phyloP scores from a whole-genome alignment of 2,113 vertebrate genomes.

The Syngnathoides biaculeatus region DNA sequence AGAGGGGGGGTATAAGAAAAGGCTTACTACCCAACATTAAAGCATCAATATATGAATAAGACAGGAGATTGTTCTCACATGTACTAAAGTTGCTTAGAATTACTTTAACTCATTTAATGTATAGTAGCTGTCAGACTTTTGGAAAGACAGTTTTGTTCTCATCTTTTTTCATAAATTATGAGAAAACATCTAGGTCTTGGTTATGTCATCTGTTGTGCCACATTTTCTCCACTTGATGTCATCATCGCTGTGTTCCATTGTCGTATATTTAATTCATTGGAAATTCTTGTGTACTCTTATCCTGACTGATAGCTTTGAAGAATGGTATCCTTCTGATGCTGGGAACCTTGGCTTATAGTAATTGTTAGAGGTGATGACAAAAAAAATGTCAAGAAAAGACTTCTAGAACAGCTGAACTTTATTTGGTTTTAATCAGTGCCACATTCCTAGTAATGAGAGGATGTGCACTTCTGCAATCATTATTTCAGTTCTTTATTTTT shows the following conservation, averaged over 20 bases:
- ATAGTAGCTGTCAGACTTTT: background rate
- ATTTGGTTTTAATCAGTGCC: background rate
- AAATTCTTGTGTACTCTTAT: background rate
- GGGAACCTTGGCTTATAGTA: background rate
- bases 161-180: background rate
- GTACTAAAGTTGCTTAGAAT: background rate
- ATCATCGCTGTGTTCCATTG: background rate
- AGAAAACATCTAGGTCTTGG: background rate
- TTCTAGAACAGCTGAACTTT: background rate
- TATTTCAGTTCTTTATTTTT: background rate
- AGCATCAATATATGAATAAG: background rate
- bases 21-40: background rate
- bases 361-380: too few relatives aligned
- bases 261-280: background rate
- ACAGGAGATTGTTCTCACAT: background rate
- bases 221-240: background rate
- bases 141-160: background rate
- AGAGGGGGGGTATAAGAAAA: too few relatives aligned
- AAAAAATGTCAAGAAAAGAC: background rate
- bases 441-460: background rate
- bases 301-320: background rate
- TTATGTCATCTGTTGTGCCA: background rate
- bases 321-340: background rate
- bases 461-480: background rate
- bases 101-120: background rate